Percentiles rank a stretch among this genome's conserved stretches.
These are phyloP conservation scores for Aphodius sticticus DNA, from an alignment of 2,888 invertebrate genomes.

Conservation along the genomic window DNA sequence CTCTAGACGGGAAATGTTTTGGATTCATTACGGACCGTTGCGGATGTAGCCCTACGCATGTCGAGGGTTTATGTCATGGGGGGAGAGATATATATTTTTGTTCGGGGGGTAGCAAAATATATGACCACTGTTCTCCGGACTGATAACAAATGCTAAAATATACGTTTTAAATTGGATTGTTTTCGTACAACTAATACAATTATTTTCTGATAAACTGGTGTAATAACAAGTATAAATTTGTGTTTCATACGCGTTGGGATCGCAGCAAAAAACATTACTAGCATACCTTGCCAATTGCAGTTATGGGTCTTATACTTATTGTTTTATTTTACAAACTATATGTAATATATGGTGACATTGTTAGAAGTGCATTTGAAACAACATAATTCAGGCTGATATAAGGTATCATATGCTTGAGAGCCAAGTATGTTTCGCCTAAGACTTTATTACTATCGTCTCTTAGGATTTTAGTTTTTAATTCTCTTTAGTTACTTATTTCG, in stretches of 20 bases:
- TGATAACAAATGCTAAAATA: constrained; percentile 22
- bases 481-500: no score
- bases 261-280: not conserved
- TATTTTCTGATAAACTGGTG: constrained; percentile 7
- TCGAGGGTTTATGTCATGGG: constrained; percentile 15
- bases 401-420: no score
- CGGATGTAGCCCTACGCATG: constrained; percentile 15
- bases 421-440: no score
- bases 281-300: no score
- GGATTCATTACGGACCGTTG: constrained; percentile 16
- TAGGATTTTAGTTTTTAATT: no score
- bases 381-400: no score
- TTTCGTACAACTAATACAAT: constrained; percentile 9
- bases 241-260: not conserved
- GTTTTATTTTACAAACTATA: no score
- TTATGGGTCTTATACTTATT: no score
- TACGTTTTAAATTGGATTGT: constrained; percentile 19
- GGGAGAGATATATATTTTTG: constrained; percentile 20
- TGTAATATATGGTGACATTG: no score
- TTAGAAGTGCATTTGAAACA: no score
- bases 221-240: constrained; percentile 8
- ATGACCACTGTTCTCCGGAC: constrained; percentile 11
- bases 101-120: constrained; percentile 17
- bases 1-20: constrained; percentile 15
- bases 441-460: no score